Evolutionary conservation across 2,113 vertebrate genomes (phyloP).

Genomic region (Nicator chloris): DNA sequence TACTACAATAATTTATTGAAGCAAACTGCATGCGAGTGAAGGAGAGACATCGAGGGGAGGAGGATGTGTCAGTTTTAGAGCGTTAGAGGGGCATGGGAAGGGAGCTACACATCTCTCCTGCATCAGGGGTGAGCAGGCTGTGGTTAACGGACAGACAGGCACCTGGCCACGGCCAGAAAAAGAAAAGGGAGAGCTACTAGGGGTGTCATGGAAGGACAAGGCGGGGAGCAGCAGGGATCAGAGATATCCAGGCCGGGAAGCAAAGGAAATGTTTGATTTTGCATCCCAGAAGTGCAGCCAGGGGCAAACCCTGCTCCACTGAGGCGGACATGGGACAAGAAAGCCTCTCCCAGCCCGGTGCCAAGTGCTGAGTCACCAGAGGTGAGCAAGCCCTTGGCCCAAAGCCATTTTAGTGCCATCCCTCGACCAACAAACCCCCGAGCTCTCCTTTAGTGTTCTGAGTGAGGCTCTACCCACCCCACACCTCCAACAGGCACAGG

Average conservation of each 20-base stretch:
- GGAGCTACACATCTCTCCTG: conserved; percentile 2
- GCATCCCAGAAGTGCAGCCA: neutral
- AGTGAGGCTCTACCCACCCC: neutral
- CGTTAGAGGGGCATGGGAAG: neutral
- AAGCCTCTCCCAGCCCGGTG: neutral
- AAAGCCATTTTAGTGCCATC: conserved; percentile 13
- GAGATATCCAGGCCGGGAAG: neutral
- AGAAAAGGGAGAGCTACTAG: neutral
- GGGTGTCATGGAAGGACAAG: neutral
- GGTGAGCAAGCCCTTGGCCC: conserved; percentile 8
- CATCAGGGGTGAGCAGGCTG: neutral
- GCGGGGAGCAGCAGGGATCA: neutral
- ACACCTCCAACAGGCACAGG: neutral
- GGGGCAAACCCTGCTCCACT: neutral
- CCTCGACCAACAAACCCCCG: neutral
- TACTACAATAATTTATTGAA: conserved; percentile 71
- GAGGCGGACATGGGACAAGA: neutral
- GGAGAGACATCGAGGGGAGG: conserved; percentile 15
- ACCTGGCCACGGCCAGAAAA: conserved; percentile 13
- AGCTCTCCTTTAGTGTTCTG: conserved; percentile 60
- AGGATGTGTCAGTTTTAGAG: conserved; percentile 17
- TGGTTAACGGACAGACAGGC: conserved; percentile 34
- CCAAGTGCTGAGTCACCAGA: neutral
- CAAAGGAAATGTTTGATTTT: neutral
- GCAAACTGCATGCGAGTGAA: conserved; percentile 69